A percentile compares a stretch with the other conserved stretches of the same genome.
Evolutionary conservation across 2,888 invertebrate species (phyloP).

Genomic region (Stenodera caucasica): DNA sequence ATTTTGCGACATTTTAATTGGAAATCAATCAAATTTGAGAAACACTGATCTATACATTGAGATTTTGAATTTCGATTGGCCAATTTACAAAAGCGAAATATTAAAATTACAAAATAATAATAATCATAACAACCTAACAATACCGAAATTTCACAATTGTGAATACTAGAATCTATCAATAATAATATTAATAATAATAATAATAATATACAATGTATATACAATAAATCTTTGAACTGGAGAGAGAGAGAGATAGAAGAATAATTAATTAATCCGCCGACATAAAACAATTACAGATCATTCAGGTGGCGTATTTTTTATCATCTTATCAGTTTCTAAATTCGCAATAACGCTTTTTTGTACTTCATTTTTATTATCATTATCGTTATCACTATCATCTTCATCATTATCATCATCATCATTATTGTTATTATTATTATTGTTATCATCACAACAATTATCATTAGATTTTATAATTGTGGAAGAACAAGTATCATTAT

Average conservation of each 20-base stretch:
- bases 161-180: too few species aligned
- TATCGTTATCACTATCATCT: background rate
- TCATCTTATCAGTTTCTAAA: constrained; percentile 33
- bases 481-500: constrained; percentile 36
- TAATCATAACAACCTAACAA: background rate
- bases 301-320: constrained; percentile 45
- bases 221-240: too few species aligned
- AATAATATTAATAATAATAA: too few species aligned
- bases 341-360: constrained; percentile 29
- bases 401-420: background rate
- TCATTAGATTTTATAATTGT: constrained; percentile 33
- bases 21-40: background rate
- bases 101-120: background rate
- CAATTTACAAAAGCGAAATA: background rate
- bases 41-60: background rate
- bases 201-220: too few species aligned
- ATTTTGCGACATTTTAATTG: too few species aligned
- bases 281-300: constrained; percentile 47
- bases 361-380: background rate
- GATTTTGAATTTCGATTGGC: background rate
- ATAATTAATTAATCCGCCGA: constrained; percentile 20
- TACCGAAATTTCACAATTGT: constrained; percentile 19
- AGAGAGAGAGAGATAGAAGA: constrained; percentile 13
- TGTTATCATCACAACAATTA: constrained; percentile 15
- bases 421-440: constrained; percentile 6